phyloP scores from a whole-genome alignment of 1,140 invertebrate genomes.

The Apolygus lucorum region DNA sequence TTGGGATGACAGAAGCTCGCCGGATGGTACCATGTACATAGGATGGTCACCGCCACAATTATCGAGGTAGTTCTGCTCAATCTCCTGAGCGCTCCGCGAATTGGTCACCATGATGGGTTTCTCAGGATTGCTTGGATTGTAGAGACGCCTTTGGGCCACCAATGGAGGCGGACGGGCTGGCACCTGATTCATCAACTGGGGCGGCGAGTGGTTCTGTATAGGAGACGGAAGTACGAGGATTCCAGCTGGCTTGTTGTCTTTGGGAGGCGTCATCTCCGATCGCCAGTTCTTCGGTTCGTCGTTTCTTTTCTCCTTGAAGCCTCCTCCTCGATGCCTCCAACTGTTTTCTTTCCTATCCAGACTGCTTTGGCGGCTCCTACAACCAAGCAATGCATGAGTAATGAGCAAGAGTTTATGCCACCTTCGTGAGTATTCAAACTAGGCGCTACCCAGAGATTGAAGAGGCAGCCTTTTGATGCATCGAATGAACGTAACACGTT shows the following conservation, averaged over 20 bases:
- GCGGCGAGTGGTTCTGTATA: background rate
- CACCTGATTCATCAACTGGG: background rate
- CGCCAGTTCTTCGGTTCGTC: background rate
- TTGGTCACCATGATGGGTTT: background rate
- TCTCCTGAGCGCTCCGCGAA: background rate
- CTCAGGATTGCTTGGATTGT: background rate
- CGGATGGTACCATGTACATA: background rate
- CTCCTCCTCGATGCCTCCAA: background rate
- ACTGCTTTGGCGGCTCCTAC: background rate
- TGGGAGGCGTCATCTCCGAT: background rate
- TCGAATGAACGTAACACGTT: too few species aligned
- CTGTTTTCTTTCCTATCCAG: background rate
- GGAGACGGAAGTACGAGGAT: background rate
- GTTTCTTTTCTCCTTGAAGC: background rate
- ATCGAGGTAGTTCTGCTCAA: background rate
- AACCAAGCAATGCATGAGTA: too few species aligned
- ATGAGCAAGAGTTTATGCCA: too few species aligned
- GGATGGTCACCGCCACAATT: background rate
- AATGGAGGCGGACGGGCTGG: too few species aligned
- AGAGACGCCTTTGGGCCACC: background rate
- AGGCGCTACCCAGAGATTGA: too few species aligned
- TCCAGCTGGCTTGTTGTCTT: background rate
- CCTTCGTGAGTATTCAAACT: too few species aligned
- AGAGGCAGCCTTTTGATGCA: too few species aligned
- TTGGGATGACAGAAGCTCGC: background rate